Evolutionary conservation across 2,113 vertebrate species (phyloP).

Genomic region (Platycercus adscitus): DNA sequence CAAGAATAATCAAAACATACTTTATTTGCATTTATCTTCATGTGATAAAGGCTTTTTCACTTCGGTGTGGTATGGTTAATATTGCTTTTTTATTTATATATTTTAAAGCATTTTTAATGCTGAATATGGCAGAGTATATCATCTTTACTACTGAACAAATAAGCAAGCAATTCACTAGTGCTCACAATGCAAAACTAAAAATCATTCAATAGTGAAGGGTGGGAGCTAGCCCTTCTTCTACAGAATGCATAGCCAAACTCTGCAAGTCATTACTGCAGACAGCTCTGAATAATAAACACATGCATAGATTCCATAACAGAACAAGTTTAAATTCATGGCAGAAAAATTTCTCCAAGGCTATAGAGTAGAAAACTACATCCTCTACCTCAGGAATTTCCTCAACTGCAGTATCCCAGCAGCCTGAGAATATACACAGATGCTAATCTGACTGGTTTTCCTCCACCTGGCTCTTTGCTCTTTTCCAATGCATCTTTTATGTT

Average conservation of each 20-base stretch:
- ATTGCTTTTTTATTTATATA: not conserved
- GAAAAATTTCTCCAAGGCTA: not conserved
- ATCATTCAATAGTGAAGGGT: not conserved
- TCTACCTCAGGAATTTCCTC: not conserved
- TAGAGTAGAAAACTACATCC: fast-evolving
- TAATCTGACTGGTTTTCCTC: not conserved
- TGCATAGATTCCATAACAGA: not conserved
- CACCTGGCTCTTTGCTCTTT: not conserved
- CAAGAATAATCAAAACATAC: not conserved
- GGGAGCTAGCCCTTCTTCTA: not conserved
- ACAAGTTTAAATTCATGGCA: not conserved
- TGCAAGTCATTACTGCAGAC: not conserved
- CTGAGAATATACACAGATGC: not conserved
- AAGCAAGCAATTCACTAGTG: not conserved
- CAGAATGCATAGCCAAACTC: not conserved
- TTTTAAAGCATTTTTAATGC: not conserved
- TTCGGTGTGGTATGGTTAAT: not conserved
- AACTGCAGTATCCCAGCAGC: not conserved
- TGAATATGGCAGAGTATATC: not conserved
- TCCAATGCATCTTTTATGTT: not conserved
- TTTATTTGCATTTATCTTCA: not conserved
- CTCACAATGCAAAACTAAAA: not conserved
- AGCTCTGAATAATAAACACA: not conserved
- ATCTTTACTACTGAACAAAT: not conserved
- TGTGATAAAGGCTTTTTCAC: not conserved